Base-by-base conservation (phyloP, 2,113 vertebrate species). In the Empidonax alnorum region DNA sequence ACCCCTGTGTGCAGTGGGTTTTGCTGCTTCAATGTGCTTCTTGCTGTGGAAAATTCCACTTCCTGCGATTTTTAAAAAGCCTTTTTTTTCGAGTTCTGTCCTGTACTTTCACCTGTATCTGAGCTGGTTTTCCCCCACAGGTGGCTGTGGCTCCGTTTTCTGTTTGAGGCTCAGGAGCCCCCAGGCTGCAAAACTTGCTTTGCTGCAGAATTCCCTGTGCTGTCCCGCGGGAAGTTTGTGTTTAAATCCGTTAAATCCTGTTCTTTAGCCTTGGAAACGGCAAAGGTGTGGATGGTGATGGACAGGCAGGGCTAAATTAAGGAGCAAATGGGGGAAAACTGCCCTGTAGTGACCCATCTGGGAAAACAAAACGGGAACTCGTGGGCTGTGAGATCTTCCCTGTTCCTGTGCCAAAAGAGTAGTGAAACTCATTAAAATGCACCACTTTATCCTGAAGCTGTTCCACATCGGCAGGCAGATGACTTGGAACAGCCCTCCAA, bases 401-500 rank as follows among this genome's bases (percentile, higher is more conserved):
- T 53, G 20, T 66, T 80, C 35, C 81, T 75, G 37, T 82, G 85
- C 86, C 71, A 83, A 28, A 65, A 30, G 4, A 68, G 52, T 33
- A 49, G 41, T 28, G 67, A 58, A 59, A 11, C 15, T 59, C 16
- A n/a, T 65, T 56, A 22, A 88, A 66, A 65, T 31, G 30, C 75
- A 37, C 8, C 2, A 7, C 16, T 73, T 79, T n/a, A 24, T 59
- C 44, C 44, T 65, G 63, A 35, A 52, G n/a, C 42, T 14, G 50
- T 30, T 81, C 22, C n/a, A 1, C 18, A 28, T 42, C n/a, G 4
- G 50, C 6, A 5, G 31, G 37, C 46, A 61, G 42, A 14, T 69
- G 5, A 4, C 42, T 67, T 12, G 25, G 33, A 25, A 17, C 1
- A 3, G 50, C 47, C 44, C 28, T 44, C 1, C 0, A 4, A 3